These are phyloP conservation scores for Ictalurus furcatus DNA, from an alignment of 2,113 vertebrate species.

Conservation along the genomic window DNA sequence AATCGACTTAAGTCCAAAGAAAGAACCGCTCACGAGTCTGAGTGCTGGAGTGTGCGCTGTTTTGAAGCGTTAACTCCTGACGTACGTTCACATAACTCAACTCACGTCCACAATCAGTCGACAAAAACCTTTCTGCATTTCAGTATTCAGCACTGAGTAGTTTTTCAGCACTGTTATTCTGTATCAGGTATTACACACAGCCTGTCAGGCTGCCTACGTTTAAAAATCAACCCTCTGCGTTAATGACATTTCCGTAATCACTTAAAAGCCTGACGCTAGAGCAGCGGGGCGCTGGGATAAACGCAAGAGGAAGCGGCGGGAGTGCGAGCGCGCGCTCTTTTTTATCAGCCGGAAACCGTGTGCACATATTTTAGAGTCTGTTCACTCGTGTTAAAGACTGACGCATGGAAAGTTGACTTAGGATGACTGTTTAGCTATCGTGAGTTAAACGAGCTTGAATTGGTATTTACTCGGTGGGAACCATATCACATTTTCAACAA, in stretches of 20 bases:
- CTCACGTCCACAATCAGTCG: too few species aligned
- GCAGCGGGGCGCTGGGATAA: background rate
- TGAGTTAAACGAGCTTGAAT: background rate
- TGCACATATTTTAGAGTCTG: background rate
- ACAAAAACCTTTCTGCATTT: background rate
- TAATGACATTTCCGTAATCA: background rate
- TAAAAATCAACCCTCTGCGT: background rate
- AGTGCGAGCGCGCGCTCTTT: background rate
- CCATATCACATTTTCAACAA: background rate
- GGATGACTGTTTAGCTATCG: background rate
- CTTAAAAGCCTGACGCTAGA: background rate
- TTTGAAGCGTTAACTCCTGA: too few species aligned
- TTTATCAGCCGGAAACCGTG: background rate
- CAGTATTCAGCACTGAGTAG: background rate
- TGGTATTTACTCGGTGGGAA: background rate
- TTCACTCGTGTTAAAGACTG: background rate
- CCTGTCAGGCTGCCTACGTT: background rate
- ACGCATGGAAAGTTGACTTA: background rate
- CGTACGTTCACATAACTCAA: too few species aligned
- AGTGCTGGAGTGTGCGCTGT: too few species aligned
- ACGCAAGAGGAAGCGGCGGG: background rate
- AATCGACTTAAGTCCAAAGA: too few species aligned
- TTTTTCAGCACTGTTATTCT: background rate
- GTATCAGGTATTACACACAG: background rate
- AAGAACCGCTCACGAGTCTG: too few species aligned